These are phyloP conservation scores for Toxonevra muliebris DNA, from an alignment of 2,888 invertebrate species.

Conservation along the genomic window DNA sequence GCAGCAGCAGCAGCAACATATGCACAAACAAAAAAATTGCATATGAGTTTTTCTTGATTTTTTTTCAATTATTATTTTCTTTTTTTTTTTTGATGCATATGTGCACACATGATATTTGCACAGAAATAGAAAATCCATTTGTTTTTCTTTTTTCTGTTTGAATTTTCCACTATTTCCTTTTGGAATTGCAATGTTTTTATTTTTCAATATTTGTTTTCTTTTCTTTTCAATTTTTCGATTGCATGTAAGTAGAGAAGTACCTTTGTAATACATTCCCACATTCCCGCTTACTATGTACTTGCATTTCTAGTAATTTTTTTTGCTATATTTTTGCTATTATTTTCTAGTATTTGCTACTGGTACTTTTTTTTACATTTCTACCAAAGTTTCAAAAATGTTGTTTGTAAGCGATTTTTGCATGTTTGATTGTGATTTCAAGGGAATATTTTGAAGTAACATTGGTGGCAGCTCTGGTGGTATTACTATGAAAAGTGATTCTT, in stretches of 20 bases:
- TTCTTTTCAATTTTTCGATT: constrained; percentile 15
- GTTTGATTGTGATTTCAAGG: constrained; percentile 1
- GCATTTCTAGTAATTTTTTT: too few relatives aligned
- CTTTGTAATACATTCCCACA: background rate
- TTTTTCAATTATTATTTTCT: too few relatives aligned
- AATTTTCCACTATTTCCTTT: constrained; percentile 1
- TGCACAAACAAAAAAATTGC: background rate
- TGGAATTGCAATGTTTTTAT: background rate
- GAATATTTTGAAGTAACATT: background rate
- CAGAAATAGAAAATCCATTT: constrained; percentile 13
- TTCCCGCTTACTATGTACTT: background rate
- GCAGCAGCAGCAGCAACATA: background rate
- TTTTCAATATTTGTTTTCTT: background rate
- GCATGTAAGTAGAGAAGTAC: background rate
- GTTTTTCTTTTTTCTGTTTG: background rate
- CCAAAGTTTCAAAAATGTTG: background rate
- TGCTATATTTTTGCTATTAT: too few relatives aligned
- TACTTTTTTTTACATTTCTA: background rate
- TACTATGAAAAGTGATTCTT: too few relatives aligned
- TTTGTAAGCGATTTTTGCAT: background rate
- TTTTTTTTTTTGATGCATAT: too few relatives aligned
- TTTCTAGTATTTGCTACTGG: background rate
- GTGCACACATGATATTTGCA: constrained; percentile 4
- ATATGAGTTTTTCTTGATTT: background rate
- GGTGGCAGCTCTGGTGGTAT: background rate